phyloP scores from a whole-genome alignment of 2,797 vertebrate genomes.

The Galago senegalensis region DNA sequence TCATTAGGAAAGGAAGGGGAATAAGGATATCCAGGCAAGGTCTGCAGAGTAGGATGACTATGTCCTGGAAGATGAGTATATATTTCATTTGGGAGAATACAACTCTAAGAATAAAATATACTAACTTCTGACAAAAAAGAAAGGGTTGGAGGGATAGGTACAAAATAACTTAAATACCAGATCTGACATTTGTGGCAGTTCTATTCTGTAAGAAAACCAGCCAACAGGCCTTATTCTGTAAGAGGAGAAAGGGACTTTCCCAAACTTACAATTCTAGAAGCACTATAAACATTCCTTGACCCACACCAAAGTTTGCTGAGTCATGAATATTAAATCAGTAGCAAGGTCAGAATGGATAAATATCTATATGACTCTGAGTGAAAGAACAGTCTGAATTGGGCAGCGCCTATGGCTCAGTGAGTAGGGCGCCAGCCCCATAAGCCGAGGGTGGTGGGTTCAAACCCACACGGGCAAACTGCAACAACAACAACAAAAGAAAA shows the following conservation, averaged over 20 bases:
- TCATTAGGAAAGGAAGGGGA: constrained; percentile 20
- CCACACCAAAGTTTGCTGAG: constrained; percentile 77
- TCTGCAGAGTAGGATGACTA: background rate
- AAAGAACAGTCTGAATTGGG: constrained; percentile 59
- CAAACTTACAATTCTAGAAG: constrained; percentile 61
- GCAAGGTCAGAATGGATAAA: constrained; percentile 66
- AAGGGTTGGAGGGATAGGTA: background rate
- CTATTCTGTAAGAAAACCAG: constrained; percentile 4
- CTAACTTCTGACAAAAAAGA: constrained; percentile 26
- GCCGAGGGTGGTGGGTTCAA: no score
- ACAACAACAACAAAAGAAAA: no score
- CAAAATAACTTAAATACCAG: constrained; percentile 45
- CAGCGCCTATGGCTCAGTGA: no score
- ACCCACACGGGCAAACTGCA: no score
- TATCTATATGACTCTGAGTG: constrained; percentile 28
- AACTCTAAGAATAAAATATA: constrained; percentile 25
- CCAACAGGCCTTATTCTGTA: constrained; percentile 42
- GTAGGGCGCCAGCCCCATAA: no score
- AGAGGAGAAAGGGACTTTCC: background rate
- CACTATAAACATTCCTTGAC: constrained; percentile 58
- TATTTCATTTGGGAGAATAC: constrained; percentile 28
- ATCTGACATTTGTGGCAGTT: background rate
- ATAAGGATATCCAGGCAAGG: background rate
- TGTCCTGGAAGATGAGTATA: background rate
- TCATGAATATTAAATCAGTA: constrained; percentile 82